These are phyloP conservation scores for Protobothrops flavoviridis DNA, from an alignment of 2,113 vertebrate species.

Conservation along the genomic window DNA sequence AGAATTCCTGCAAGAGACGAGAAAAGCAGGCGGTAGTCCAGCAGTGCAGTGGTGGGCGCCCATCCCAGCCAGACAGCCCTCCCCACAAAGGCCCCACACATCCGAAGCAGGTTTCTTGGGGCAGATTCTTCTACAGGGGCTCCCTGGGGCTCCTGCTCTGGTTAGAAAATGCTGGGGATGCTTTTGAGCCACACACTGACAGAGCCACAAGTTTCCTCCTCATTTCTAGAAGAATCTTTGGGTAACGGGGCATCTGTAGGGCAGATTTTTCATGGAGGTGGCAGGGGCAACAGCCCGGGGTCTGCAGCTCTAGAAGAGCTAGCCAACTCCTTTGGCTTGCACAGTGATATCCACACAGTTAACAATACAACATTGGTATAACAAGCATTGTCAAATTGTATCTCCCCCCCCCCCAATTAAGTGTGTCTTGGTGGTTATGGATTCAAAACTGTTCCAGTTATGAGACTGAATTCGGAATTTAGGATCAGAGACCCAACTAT, in stretches of 20 bases:
- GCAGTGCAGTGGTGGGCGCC: background rate
- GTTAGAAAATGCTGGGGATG: background rate
- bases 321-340: background rate
- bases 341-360: background rate
- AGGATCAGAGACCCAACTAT: background rate
- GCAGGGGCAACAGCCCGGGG: background rate
- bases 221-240: background rate
- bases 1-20: conserved; percentile 13
- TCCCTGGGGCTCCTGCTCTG: background rate
- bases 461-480: background rate
- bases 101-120: background rate
- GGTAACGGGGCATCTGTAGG: background rate
- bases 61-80: background rate
- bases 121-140: background rate
- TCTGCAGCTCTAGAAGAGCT: background rate
- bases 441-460: background rate
- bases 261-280: background rate
- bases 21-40: rapidly evolving
- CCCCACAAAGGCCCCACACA: background rate
- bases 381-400: background rate
- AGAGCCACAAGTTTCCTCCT: background rate
- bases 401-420: background rate
- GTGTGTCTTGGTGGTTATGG: background rate
- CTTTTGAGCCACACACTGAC: background rate
- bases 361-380: background rate